Conservation (phyloP, 2,113 vertebrate genomes). For the western clawed frog (Xenopus tropicalis) region UCB_Xtro_10.0 CM004449.2:92971001-92971500, state of each 20-base stretch:
- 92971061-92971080: background rate
- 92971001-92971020: background rate
- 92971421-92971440: slow-evolving; percentile 74
- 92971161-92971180: too few relatives aligned
- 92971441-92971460: slow-evolving; percentile 43
- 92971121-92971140: too few relatives aligned
- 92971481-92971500: too few relatives aligned
- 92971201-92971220: too few relatives aligned
- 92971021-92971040: background rate
- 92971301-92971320: background rate
- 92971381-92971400: slow-evolving; percentile 77
- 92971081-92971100: too few relatives aligned
- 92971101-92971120: background rate
- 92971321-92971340: slow-evolving; percentile 65
- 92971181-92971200: too few relatives aligned
- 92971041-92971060: background rate
- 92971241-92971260: too few relatives aligned
- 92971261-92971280: too few relatives aligned
- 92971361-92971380: slow-evolving; percentile 79
- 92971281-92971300: background rate
- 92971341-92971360: slow-evolving; percentile 76
- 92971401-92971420: slow-evolving; percentile 73
- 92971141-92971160: too few relatives aligned
- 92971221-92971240: too few relatives aligned
- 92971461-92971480: too few relatives aligned